Base-by-base conservation (phyloP, 2,888 invertebrate genomes). In the Zonitis immaculata region DNA sequence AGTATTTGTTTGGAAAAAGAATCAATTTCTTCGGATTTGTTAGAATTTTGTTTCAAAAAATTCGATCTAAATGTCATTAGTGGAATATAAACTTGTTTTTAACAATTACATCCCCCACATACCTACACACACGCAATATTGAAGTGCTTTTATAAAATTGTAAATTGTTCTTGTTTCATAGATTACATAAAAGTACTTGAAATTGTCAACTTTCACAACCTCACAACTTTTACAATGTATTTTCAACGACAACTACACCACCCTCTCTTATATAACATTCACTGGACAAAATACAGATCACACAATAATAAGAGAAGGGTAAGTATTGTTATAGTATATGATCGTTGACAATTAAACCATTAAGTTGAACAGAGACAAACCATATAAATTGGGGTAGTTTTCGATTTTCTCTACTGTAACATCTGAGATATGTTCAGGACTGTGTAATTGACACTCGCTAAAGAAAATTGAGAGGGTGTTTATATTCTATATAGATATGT, bases 351-450 rank as follows among this genome's bases (percentile, higher is more conserved):
- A 35, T 35, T 35, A 18, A 35, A 18, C 35, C 35, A 18, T 35
- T 8, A 18, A 4, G 16, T 8, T 35, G 18, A 16, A 18, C 16
- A 35, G 35, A 18, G 35, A 35, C 18, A 18, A 18, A 35, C 35
- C 2, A 9, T 16, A 35, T 14, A 18, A 7, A 16, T 16, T 9
- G 18, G 8, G 4, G 16, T 16, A 35, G 35, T 35, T 35, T n/a
- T 16, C 16, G 1, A 35, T 35, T 35, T 56, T 52, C 52, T 52
- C 47, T 52, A 44, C 27, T 4, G n/a, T n/a, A n/a, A 22, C 27
- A 27, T 44, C 44, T 44, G 44, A 44, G 44, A 44, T 44, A 44
- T 44, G 44, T 44, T 46, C 14, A 11, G 46, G 28, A 18, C 16
- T 11, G 46, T 46, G 46, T 28, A 28, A 46, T 46, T 46, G 46